Evolutionary conservation across 2,797 vertebrate genomes (phyloP).

Genomic region (Ataeniobius toweri): DNA sequence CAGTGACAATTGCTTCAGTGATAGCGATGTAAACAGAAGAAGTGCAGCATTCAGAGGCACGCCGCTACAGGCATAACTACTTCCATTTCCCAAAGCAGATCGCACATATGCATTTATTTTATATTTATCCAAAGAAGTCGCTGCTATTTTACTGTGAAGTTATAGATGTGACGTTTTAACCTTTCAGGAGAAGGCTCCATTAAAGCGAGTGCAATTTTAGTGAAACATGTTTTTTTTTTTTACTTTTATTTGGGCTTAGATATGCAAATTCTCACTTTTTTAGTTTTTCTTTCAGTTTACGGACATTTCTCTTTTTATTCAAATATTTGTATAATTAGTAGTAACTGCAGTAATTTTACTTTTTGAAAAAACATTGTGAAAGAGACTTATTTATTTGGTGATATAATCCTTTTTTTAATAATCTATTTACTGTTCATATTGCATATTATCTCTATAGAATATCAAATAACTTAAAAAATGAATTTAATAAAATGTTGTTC

Average conservation of each 20-base stretch:
- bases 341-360: no score
- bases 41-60: not conserved
- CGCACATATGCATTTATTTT: not conserved
- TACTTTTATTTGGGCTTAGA: not conserved
- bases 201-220: not conserved
- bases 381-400: not conserved
- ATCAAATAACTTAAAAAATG: not conserved
- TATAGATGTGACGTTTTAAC: not conserved
- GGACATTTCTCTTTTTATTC: no score
- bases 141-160: no score
- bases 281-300: not conserved
- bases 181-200: not conserved
- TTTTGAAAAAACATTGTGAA: not conserved
- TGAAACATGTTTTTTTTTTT: not conserved
- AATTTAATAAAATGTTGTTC: not conserved
- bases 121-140: not conserved
- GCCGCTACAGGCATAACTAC: not conserved
- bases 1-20: not conserved
- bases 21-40: conserved; percentile 6
- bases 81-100: not conserved
- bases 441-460: not conserved
- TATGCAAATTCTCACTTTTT: not conserved
- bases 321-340: no score
- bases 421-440: not conserved
- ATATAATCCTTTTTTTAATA: not conserved